phyloP scores from a whole-genome alignment of 2,113 vertebrate species.

The Pelvicachromis taeniatus region DNA sequence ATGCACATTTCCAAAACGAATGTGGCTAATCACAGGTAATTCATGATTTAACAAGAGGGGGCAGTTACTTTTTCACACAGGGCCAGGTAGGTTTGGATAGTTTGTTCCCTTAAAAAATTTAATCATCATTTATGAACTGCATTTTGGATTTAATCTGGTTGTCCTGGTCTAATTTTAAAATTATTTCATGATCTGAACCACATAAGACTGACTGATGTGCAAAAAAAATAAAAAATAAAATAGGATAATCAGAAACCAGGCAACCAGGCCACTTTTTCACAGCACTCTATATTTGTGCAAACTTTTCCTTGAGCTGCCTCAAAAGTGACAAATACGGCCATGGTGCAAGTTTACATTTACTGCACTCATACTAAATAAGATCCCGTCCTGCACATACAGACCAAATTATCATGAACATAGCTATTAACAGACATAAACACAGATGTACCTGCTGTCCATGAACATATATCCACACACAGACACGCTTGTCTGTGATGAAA shows the following conservation, averaged over 20 bases:
- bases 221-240: neutral
- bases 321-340: neutral
- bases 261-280: neutral
- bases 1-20: neutral
- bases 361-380: neutral
- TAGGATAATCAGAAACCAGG: neutral
- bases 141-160: neutral
- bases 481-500: constrained; percentile 59
- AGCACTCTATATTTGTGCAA: neutral
- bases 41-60: neutral
- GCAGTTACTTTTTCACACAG: neutral
- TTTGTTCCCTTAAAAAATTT: neutral
- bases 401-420: neutral
- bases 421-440: constrained; percentile 45
- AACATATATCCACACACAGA: constrained; percentile 34
- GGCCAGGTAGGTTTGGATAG: neutral
- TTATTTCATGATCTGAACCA: neutral
- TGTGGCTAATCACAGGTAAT: neutral
- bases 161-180: neutral
- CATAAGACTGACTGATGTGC: neutral
- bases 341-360: constrained; percentile 7
- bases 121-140: neutral
- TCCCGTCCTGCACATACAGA: neutral
- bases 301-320: neutral
- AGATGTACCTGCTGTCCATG: constrained; percentile 44